phyloP scores from a whole-genome alignment of 2,797 vertebrate species.

The Clarias fuscus region DNA sequence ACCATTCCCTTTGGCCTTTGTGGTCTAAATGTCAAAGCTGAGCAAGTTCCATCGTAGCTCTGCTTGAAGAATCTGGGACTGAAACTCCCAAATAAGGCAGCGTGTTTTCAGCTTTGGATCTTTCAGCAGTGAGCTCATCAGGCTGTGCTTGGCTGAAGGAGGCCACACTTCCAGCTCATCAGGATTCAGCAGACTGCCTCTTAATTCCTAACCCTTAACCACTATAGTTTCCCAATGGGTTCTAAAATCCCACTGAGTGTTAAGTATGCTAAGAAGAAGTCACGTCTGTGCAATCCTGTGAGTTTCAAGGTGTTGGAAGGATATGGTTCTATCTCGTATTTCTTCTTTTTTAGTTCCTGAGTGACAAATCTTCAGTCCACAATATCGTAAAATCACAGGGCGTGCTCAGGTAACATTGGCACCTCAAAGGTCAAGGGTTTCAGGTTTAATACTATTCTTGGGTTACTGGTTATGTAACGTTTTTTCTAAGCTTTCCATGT shows the following conservation, averaged over 20 bases:
- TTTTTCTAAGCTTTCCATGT: background rate
- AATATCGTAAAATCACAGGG: background rate
- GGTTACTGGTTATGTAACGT: background rate
- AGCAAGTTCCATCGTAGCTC: constrained; percentile 73
- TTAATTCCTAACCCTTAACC: constrained; percentile 31
- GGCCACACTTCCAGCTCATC: constrained; percentile 73
- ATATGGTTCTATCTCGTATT: background rate
- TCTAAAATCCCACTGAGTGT: background rate
- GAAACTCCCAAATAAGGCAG: constrained; percentile 84
- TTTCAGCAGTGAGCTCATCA: constrained; percentile 79
- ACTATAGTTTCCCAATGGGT: background rate
- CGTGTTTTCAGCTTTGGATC: constrained; percentile 73
- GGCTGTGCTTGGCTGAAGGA: constrained; percentile 65
- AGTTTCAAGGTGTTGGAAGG: too few species aligned
- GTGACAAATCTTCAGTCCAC: background rate
- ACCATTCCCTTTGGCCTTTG: constrained; percentile 64
- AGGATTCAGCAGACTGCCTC: constrained; percentile 46
- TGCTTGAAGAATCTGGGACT: constrained; percentile 75
- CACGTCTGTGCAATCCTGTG: background rate
- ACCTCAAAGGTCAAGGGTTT: background rate
- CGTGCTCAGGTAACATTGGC: background rate
- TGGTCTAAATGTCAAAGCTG: constrained; percentile 64
- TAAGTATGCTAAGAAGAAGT: background rate
- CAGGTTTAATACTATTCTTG: background rate
- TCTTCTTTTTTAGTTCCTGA: too few species aligned